Conservation (phyloP, 2,797 vertebrate genomes). For the Lepidocolaptes lacrymiger region DNA sequence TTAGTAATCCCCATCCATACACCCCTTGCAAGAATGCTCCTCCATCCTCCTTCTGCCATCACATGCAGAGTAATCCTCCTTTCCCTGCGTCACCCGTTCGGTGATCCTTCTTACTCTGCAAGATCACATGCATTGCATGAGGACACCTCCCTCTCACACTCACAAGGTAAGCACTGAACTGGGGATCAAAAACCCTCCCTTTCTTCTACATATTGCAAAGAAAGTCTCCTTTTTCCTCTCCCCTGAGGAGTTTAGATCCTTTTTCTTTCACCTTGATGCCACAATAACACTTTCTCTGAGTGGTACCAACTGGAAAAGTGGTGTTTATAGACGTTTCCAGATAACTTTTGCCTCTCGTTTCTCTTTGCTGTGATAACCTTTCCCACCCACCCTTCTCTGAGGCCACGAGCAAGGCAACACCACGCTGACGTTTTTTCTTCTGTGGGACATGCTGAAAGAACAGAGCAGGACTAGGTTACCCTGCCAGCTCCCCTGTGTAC, state of each 20-base stretch:
- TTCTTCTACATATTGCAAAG: background rate
- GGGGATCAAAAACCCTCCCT: background rate
- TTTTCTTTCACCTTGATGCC: background rate
- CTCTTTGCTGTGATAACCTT: background rate
- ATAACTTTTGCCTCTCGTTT: background rate
- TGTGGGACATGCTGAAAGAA: background rate
- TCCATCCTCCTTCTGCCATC: slow-evolving; percentile 40
- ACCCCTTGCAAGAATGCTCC: background rate
- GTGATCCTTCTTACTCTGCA: slow-evolving; percentile 41
- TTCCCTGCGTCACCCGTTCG: slow-evolving; percentile 12
- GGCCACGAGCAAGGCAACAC: background rate
- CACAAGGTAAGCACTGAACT: background rate
- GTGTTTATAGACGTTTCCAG: background rate
- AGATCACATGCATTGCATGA: background rate
- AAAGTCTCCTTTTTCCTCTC: background rate
- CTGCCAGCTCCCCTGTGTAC: background rate
- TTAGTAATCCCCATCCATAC: slow-evolving; percentile 14
- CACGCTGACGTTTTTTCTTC: background rate
- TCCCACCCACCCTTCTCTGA: background rate
- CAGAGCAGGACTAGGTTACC: background rate
- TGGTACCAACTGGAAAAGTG: background rate
- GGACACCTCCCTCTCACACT: background rate
- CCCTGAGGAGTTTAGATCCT: background rate
- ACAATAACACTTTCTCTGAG: background rate
- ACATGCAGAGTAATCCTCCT: slow-evolving; percentile 42